Evolutionary conservation across 2,113 vertebrate genomes (phyloP).

Genomic region (Tragelaphus scriptus): DNA sequence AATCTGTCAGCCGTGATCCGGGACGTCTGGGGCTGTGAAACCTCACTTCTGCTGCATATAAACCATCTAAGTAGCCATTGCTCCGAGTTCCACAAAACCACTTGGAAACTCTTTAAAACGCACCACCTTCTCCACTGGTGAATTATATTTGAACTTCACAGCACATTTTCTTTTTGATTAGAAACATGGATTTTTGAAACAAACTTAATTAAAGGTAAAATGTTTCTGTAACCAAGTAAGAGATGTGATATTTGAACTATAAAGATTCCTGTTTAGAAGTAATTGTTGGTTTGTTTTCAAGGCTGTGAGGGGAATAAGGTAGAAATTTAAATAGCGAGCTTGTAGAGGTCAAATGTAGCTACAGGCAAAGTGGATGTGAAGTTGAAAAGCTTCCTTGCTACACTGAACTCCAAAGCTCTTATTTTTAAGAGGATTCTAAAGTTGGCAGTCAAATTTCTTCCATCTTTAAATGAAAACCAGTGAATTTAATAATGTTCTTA

Average conservation of each 20-base stretch:
- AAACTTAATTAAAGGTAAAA: slow-evolving; percentile 57
- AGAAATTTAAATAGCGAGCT: slow-evolving; percentile 25
- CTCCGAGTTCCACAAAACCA: not conserved
- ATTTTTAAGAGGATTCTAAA: slow-evolving; percentile 39
- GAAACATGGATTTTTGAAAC: slow-evolving; percentile 49
- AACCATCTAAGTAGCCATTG: not conserved
- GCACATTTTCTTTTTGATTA: slow-evolving; percentile 35
- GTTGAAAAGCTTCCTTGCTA: not conserved
- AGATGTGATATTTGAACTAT: slow-evolving; percentile 54
- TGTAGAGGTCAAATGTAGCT: slow-evolving; percentile 29
- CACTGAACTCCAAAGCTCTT: not conserved
- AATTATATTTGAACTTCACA: not conserved
- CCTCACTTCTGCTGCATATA: not conserved
- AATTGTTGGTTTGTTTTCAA: slow-evolving; percentile 35
- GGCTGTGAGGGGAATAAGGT: not conserved
- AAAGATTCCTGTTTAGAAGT: slow-evolving; percentile 26
- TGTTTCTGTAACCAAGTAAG: slow-evolving; percentile 41
- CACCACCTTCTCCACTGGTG: not conserved
- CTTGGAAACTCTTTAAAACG: not conserved
- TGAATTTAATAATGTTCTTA: slow-evolving; percentile 41
- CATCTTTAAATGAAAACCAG: slow-evolving; percentile 23
- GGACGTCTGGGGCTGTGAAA: not conserved
- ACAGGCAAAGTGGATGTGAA: not conserved
- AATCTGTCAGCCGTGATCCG: not conserved
- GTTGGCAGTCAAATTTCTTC: slow-evolving; percentile 33